Evolutionary conservation across 2,888 invertebrate genomes (phyloP).

Genomic region (Thymelicus sylvestris): DNA sequence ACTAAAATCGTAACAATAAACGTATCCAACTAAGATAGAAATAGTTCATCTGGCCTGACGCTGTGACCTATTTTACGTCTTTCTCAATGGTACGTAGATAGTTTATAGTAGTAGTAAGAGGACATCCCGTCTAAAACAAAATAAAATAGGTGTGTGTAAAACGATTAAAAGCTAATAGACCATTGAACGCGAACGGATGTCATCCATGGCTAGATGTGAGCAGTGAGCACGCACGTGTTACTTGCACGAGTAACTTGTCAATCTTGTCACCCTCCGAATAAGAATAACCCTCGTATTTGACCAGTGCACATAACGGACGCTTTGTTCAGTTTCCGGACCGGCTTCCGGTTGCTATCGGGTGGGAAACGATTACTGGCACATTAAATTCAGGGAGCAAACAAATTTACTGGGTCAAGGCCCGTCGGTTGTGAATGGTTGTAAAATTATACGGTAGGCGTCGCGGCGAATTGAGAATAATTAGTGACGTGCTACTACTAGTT

Average conservation of each 20-base stretch:
- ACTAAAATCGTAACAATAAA: too few relatives aligned
- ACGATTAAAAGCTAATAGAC: slow-evolving; percentile 19
- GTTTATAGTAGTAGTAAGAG: slow-evolving; percentile 3
- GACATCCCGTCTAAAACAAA: slow-evolving; percentile 12
- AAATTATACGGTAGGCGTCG: slow-evolving; percentile 52
- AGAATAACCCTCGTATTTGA: slow-evolving; percentile 47
- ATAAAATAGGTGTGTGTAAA: not conserved
- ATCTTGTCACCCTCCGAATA: slow-evolving; percentile 7
- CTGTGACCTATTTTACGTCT: not conserved
- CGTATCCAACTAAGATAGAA: too few relatives aligned
- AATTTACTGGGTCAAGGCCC: slow-evolving; percentile 76
- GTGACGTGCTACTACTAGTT: slow-evolving; percentile 41
- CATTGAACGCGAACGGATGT: slow-evolving; percentile 20
- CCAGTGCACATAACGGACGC: slow-evolving; percentile 71
- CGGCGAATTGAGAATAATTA: slow-evolving; percentile 62
- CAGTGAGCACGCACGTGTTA: slow-evolving; percentile 19
- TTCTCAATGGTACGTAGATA: not conserved
- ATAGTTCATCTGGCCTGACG: too few relatives aligned
- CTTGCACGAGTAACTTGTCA: slow-evolving; percentile 22
- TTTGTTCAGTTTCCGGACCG: slow-evolving; percentile 72
- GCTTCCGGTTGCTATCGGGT: slow-evolving; percentile 72
- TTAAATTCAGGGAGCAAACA: slow-evolving; percentile 65
- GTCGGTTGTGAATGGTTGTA: slow-evolving; percentile 57
- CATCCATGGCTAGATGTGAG: slow-evolving; percentile 15
- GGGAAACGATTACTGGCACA: slow-evolving; percentile 63